phyloP scores from a whole-genome alignment of 2,888 invertebrate genomes.

The Heteromurus nitidus region DNA sequence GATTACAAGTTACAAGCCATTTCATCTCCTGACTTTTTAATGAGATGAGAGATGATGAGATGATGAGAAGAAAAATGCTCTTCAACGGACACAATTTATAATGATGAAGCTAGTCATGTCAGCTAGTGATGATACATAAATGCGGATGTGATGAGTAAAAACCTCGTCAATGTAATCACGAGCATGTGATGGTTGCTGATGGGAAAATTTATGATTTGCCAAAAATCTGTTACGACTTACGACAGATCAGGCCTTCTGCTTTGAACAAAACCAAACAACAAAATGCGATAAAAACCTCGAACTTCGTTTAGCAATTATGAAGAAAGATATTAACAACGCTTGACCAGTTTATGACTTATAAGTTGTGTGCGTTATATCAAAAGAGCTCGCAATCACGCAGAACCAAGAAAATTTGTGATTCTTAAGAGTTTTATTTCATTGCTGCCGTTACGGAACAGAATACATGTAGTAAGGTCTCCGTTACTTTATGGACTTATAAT shows the following conservation, averaged over 20 bases:
- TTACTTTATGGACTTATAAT: constrained; percentile 9
- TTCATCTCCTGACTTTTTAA: constrained; percentile 42
- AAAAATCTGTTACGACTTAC: constrained; percentile 19
- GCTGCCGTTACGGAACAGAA: too few relatives aligned
- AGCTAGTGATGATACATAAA: constrained; percentile 14
- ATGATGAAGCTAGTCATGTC: constrained; percentile 10
- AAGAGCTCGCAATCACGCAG: too few relatives aligned
- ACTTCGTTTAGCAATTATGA: constrained; percentile 3
- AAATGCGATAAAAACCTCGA: constrained; percentile 8
- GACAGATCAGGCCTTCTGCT: constrained; percentile 3
- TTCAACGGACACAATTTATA: too few relatives aligned
- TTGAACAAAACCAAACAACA: background rate
- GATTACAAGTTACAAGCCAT: background rate
- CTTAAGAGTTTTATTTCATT: too few relatives aligned
- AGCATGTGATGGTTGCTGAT: constrained; percentile 1
- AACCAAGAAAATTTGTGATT: too few relatives aligned
- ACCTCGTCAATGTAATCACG: too few relatives aligned
- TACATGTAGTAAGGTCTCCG: too few relatives aligned
- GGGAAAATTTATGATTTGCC: constrained; percentile 36
- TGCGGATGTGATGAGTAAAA: constrained; percentile 15
- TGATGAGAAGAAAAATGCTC: too few relatives aligned
- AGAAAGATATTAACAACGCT: constrained; percentile 45
- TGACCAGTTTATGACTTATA: too few relatives aligned
- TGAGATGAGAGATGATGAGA: too few relatives aligned
- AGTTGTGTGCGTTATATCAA: too few relatives aligned